Conservation (phyloP, 2,113 vertebrate species). For the Trogon surrucura region DNA sequence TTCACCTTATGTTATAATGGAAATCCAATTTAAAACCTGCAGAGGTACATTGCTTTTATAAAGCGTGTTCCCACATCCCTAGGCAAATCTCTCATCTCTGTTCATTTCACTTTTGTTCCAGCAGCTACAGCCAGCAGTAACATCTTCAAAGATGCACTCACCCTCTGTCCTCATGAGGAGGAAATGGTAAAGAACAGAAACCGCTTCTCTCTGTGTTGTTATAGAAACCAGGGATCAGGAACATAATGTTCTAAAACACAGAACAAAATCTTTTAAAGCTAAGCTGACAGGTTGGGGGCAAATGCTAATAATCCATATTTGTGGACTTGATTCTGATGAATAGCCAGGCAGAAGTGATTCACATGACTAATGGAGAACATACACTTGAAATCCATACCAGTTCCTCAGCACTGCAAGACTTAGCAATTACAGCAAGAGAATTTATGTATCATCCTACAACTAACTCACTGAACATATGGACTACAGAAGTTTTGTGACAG, state of each 20-base stretch:
- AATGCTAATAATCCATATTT: neutral
- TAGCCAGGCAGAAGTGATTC: neutral
- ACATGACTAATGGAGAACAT: neutral
- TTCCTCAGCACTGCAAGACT: neutral
- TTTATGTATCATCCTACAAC: neutral
- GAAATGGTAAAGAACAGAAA: slow-evolving; percentile 33
- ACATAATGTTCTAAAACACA: slow-evolving; percentile 84
- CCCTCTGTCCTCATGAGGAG: neutral
- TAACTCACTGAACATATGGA: fast-evolving
- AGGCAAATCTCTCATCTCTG: neutral
- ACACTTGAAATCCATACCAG: neutral
- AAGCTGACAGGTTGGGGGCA: neutral
- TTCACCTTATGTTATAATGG: neutral
- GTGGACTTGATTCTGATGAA: neutral
- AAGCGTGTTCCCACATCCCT: neutral
- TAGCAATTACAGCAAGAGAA: neutral
- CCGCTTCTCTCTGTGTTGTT: slow-evolving; percentile 74
- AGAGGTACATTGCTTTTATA: neutral
- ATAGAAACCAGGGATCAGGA: slow-evolving; percentile 92
- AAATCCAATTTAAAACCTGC: neutral
- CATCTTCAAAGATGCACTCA: neutral
- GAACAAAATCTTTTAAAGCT: neutral
- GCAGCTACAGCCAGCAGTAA: neutral
- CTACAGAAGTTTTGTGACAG: neutral
- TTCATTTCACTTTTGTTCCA: slow-evolving; percentile 48